Evolutionary conservation across 2,113 vertebrate species (phyloP), one percentile per base, ranked within the genome.

Genomic region (Camelus dromedarius): DNA sequence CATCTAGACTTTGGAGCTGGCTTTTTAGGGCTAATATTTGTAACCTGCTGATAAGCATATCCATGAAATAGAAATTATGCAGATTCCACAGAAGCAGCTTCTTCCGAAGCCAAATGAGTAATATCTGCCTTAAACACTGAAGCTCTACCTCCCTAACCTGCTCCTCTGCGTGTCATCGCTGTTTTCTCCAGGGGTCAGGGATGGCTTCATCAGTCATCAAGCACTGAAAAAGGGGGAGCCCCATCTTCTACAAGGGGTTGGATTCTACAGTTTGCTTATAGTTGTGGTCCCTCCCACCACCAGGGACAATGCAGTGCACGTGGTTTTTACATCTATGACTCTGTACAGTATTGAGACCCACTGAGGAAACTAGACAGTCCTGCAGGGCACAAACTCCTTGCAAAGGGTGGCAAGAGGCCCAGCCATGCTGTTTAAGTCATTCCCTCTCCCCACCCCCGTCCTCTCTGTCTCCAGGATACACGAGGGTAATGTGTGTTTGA

Each of bases 81-180:
- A 86, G 80, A 81, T 79, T 64, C 48, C 62, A 80, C 58, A 86
- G 26, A 73, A 89, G 62, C 81, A 69, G 54, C 72, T 86, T 93
- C 75, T 60, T 80, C 52, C 14, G 46, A 88, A 91, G 82, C 72
- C 35, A 95, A 89, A 85, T n/a, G 26, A 96, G 62, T 50, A 92
- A 28, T 11, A 66, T 26, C 60, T 14, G 22, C 89, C 58, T 76
- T 76, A 50, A 93, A 70, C 19, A 26, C 62, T 84, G 35, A 93
- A 46, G 35, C 35, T 9, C 3, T 13, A 67, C 30, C 76, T 93
- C n/a, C 22, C 28, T 64, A 52, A 69, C 18, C 35, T 56, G 13
- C 35, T 13, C 30, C 26, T 92, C 73, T 73, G 14, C 3, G 1
- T n/a, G 64, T 7, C 22, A 42, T 50, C 66, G 48, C 42, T 30